Percentiles rank a stretch among this genome's conserved stretches.
Evolutionary conservation across 2,113 vertebrate species (phyloP).

Genomic region (Gobiocypris rarus): DNA sequence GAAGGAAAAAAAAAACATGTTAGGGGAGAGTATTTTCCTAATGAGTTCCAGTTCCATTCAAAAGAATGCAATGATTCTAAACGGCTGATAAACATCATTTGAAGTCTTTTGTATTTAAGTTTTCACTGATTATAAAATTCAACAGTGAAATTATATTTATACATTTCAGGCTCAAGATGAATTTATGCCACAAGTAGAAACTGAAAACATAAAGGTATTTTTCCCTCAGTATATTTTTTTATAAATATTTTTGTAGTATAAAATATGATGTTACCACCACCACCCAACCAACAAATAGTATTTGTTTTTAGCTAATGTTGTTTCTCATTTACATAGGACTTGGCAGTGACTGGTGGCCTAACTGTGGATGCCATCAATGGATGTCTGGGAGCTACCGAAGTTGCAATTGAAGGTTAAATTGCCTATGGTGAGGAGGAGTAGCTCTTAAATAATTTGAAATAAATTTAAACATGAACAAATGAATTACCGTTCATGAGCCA

Average conservation of each 20-base stretch:
- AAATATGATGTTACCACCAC: not conserved
- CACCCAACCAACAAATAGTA: not conserved
- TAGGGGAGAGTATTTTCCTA: no score
- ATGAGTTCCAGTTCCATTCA: no score
- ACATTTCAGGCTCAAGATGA: conserved; percentile 41
- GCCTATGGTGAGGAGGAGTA: conserved; percentile 2
- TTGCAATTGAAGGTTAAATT: conserved; percentile 42
- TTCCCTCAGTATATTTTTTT: not conserved
- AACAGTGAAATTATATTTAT: not conserved
- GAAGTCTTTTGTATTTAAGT: no score
- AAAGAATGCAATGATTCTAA: no score
- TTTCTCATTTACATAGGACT: conserved; percentile 8
- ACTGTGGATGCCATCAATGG: conserved; percentile 16
- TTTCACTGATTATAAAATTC: no score
- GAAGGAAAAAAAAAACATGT: no score
- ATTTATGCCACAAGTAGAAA: conserved; percentile 32
- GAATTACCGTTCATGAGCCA: not conserved
- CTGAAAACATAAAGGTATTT: conserved; percentile 42
- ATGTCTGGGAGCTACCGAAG: conserved; percentile 23
- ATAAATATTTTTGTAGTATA: not conserved
- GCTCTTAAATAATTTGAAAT: not conserved
- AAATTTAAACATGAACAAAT: not conserved
- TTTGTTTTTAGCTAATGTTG: not conserved
- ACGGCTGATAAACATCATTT: no score
- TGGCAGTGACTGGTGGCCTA: conserved; percentile 4